Percentiles rank a stretch among this genome's conserved stretches.
These are phyloP conservation scores for Drosophila peninsularis DNA, from an alignment of 2,888 invertebrate species.

Conservation along the genomic window DNA sequence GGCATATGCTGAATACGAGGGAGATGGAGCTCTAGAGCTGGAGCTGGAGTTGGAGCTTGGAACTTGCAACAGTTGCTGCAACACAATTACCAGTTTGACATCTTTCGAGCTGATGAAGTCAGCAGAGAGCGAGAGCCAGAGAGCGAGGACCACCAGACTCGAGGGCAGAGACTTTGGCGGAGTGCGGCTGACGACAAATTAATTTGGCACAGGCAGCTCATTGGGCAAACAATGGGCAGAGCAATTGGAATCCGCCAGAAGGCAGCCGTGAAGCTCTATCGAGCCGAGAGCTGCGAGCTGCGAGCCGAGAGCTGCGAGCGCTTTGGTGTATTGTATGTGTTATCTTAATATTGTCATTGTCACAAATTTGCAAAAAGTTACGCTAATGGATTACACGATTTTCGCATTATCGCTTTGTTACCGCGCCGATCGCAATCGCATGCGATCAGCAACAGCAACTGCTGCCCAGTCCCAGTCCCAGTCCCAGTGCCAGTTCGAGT, in stretches of 20 bases:
- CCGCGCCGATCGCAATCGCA: slow-evolving; percentile 77
- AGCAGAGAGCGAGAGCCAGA: slow-evolving; percentile 1
- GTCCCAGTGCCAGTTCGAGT: slow-evolving; percentile 4
- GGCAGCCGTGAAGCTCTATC: slow-evolving; percentile 1
- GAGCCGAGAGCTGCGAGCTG: neutral
- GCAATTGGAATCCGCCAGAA: slow-evolving; percentile 14
- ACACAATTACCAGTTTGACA: slow-evolving; percentile 68
- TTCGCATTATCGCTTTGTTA: slow-evolving; percentile 85
- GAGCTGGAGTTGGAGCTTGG: neutral
- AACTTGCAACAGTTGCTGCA: slow-evolving; percentile 16
- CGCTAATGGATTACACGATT: slow-evolving; percentile 85
- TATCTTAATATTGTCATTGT: slow-evolving; percentile 85
- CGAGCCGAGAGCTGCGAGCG: slow-evolving; percentile 3
- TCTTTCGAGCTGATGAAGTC: slow-evolving; percentile 54
- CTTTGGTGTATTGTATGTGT: slow-evolving; percentile 65
- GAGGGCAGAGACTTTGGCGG: slow-evolving; percentile 28
- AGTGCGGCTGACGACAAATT: slow-evolving; percentile 83
- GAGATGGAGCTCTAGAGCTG: slow-evolving; percentile 35
- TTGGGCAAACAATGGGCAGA: slow-evolving; percentile 46
- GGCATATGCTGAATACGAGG: slow-evolving; percentile 58
- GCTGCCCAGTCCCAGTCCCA: slow-evolving; percentile 11
- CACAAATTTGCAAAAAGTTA: slow-evolving; percentile 85
- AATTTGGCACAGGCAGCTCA: slow-evolving; percentile 77
- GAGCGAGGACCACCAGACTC: slow-evolving; percentile 59
- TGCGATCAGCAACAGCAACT: slow-evolving; percentile 68